Evolutionary conservation across 2,888 invertebrate genomes (phyloP).

Genomic region (Fissipunctia ypsillon): DNA sequence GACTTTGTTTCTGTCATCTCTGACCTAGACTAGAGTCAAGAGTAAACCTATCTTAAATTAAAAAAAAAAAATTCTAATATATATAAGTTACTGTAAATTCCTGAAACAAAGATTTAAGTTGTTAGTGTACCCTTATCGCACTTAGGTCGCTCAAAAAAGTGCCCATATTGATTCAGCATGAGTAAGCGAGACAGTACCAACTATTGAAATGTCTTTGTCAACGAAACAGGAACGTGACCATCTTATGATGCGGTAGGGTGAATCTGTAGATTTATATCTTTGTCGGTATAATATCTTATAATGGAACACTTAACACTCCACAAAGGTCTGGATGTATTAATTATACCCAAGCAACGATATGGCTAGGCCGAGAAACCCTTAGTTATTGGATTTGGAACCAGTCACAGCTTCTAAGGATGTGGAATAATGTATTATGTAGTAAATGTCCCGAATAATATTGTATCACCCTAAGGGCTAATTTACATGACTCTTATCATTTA

Average conservation of each 20-base stretch:
- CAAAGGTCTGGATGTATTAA: conserved; percentile 12
- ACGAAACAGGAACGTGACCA: background rate
- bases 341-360: conserved; percentile 4
- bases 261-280: background rate
- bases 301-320: background rate
- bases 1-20: too few relatives aligned
- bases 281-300: background rate
- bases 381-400: conserved; percentile 22
- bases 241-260: too few relatives aligned
- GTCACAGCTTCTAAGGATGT: conserved; percentile 8
- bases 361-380: background rate
- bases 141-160: background rate
- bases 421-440: conserved; percentile 25
- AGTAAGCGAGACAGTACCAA: background rate
- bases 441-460: background rate
- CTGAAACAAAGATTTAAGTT: background rate
- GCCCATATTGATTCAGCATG: background rate
- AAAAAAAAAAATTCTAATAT: too few relatives aligned
- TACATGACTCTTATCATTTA: background rate
- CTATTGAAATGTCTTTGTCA: too few relatives aligned
- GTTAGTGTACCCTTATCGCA: background rate
- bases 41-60: too few relatives aligned
- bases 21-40: too few relatives aligned
- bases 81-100: conserved; percentile 11
- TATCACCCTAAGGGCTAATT: background rate